A percentile compares a stretch with the other conserved stretches of the same genome.
These are phyloP conservation scores for Alethe diademata DNA, from an alignment of 2,113 vertebrate genomes.

Conservation along the genomic window DNA sequence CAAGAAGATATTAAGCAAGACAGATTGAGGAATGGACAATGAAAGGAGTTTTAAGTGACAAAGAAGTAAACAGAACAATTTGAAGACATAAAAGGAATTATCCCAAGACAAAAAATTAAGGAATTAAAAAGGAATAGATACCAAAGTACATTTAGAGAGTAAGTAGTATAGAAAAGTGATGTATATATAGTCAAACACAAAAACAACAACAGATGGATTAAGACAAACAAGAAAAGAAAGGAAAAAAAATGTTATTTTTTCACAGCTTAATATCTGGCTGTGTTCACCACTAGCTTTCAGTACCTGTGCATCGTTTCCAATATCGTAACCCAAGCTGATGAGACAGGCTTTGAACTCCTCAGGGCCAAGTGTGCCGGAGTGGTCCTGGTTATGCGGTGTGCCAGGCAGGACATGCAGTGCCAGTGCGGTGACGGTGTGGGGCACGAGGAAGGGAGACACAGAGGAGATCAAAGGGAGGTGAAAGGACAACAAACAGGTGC, in stretches of 20 bases:
- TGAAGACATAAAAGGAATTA: constrained; percentile 9
- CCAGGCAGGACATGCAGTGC: constrained; percentile 83
- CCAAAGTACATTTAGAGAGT: neutral
- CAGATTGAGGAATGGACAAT: neutral
- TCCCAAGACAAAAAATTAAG: neutral
- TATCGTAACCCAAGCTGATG: constrained; percentile 99
- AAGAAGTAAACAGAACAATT: neutral
- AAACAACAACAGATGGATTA: constrained; percentile 50
- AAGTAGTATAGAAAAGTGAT: neutral
- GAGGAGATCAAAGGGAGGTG: neutral
- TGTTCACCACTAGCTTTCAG: constrained; percentile 75
- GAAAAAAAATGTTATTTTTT: constrained; percentile 77
- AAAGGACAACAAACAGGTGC: constrained; percentile 43
- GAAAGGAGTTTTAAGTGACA: neutral
- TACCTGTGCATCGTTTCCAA: constrained; percentile 99
- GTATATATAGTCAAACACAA: neutral
- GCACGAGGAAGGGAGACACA: constrained; percentile 45
- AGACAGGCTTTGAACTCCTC: constrained; percentile 99
- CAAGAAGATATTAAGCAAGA: neutral
- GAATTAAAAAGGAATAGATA: neutral
- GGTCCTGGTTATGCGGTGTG: constrained; percentile 87
- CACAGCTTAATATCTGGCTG: constrained; percentile 61
- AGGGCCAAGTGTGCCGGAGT: constrained; percentile 97
- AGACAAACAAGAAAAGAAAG: constrained; percentile 74
- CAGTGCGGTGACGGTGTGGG: constrained; percentile 38